phyloP scores from a whole-genome alignment of 2,113 vertebrate species.

The Scolopax mira region DNA sequence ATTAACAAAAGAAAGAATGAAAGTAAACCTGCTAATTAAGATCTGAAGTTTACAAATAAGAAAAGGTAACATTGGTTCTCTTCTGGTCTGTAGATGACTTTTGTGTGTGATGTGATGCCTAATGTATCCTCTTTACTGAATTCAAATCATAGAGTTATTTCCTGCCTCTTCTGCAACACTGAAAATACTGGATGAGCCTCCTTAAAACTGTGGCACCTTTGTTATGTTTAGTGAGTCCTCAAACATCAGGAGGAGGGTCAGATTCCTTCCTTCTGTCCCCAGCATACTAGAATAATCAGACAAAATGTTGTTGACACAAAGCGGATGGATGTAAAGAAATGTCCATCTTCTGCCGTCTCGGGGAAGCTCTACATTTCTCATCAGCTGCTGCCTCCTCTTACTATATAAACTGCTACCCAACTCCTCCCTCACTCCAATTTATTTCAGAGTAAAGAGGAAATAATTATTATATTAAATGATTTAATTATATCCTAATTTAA shows the following conservation, averaged over 20 bases:
- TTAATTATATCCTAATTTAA: neutral
- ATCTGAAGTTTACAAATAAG: neutral
- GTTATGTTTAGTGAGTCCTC: neutral
- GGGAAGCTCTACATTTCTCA: neutral
- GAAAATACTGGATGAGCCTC: neutral
- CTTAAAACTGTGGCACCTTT: neutral
- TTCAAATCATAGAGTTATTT: neutral
- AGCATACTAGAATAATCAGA: neutral
- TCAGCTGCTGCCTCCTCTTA: neutral
- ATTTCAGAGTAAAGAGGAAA: neutral
- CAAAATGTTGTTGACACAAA: neutral
- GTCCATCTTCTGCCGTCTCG: neutral
- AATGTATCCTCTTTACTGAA: neutral
- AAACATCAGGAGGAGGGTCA: neutral
- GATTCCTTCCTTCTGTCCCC: neutral
- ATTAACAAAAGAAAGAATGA: neutral
- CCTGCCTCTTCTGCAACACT: neutral
- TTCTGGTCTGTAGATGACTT: neutral
- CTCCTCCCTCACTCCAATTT: rapidly evolving
- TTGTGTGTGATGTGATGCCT: too few species aligned
- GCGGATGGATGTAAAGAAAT: neutral
- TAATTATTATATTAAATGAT: neutral
- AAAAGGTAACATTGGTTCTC: neutral
- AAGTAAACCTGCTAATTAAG: neutral
- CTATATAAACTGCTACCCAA: neutral